These are phyloP conservation scores for Strigamia transsilvanica DNA, from an alignment of 2,888 invertebrate species.

Conservation along the genomic window DNA sequence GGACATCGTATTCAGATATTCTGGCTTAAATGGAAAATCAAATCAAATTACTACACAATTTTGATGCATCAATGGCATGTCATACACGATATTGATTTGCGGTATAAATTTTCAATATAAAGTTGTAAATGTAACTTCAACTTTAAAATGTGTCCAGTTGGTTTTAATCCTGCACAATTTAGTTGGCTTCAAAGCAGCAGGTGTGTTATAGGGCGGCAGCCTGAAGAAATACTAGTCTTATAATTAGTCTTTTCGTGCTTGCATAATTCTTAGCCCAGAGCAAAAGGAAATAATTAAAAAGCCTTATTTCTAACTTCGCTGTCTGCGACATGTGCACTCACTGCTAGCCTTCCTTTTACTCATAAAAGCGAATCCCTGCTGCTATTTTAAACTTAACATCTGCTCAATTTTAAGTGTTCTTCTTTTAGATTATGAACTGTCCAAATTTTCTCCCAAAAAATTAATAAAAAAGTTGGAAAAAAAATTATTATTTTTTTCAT, in stretches of 20 bases:
- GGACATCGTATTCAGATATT: background rate
- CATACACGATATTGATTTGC: slow-evolving; percentile 10
- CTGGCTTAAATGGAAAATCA: background rate
- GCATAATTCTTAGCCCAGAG: slow-evolving; percentile 48
- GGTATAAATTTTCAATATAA: slow-evolving; percentile 18
- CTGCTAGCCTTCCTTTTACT: slow-evolving; percentile 37
- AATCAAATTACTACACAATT: slow-evolving; percentile 18
- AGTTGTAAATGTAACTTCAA: background rate
- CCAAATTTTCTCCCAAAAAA: slow-evolving; percentile 7
- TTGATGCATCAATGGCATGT: background rate
- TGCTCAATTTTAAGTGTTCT: slow-evolving; percentile 22
- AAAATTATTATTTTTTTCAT: background rate
- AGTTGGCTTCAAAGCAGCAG: slow-evolving; percentile 44
- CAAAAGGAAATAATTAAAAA: slow-evolving; percentile 47
- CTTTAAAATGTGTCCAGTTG: slow-evolving; percentile 46
- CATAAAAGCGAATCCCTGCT: slow-evolving; percentile 27
- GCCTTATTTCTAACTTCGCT: slow-evolving; percentile 41
- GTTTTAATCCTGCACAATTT: slow-evolving; percentile 40
- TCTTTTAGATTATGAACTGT: slow-evolving; percentile 23
- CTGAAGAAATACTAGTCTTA: slow-evolving; percentile 47
- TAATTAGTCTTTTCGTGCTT: slow-evolving; percentile 49
- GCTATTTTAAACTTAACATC: slow-evolving; percentile 40
- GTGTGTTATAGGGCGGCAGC: slow-evolving; percentile 46
- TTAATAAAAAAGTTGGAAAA: background rate
- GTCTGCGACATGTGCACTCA: slow-evolving; percentile 45